Percentiles rank a stretch among this genome's conserved stretches.
phyloP scores from a whole-genome alignment of 2,888 invertebrate species.

The Drepanosiphum platanoidis region DNA sequence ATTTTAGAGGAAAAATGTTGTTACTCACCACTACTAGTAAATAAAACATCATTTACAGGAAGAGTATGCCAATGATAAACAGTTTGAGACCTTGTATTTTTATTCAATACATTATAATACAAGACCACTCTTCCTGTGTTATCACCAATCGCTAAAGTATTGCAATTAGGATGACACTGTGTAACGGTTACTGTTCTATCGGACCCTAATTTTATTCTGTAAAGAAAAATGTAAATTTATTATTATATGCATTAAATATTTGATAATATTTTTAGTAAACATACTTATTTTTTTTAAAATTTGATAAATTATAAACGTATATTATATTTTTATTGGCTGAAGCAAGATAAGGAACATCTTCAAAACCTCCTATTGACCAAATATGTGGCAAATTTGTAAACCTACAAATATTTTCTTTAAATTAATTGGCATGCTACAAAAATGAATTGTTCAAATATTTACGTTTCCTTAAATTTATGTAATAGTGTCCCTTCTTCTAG shows the following conservation, averaged over 20 bases:
- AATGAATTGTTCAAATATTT: not conserved
- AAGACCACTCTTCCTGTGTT: conserved; percentile 73
- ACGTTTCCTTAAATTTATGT: conserved; percentile 53
- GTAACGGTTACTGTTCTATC: conserved; percentile 71
- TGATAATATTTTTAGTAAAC: not conserved
- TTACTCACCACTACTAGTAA: conserved; percentile 71
- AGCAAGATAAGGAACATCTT: conserved; percentile 45
- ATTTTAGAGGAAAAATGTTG: not conserved
- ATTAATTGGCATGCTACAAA: not conserved
- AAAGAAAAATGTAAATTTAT: conserved; percentile 16
- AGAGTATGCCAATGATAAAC: conserved; percentile 82
- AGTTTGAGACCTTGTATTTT: conserved; percentile 67
- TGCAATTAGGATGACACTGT: conserved; percentile 75
- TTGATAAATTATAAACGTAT: conserved; percentile 43
- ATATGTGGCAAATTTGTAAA: conserved; percentile 44
- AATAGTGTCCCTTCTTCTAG: conserved; percentile 45
- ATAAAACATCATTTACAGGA: conserved; percentile 75
- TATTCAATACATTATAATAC: conserved; percentile 68
- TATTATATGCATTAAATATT: not conserved
- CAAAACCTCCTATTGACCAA: conserved; percentile 56
- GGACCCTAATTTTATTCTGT: conserved; percentile 62
- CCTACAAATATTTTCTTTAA: conserved; percentile 11
- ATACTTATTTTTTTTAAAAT: conserved; percentile 47
- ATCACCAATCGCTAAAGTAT: conserved; percentile 77
- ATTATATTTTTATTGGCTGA: conserved; percentile 42